Percentiles rank a stretch among this genome's conserved stretches.
Conservation (phyloP, 2,797 vertebrate genomes). For the Hipposideros larvatus region DNA sequence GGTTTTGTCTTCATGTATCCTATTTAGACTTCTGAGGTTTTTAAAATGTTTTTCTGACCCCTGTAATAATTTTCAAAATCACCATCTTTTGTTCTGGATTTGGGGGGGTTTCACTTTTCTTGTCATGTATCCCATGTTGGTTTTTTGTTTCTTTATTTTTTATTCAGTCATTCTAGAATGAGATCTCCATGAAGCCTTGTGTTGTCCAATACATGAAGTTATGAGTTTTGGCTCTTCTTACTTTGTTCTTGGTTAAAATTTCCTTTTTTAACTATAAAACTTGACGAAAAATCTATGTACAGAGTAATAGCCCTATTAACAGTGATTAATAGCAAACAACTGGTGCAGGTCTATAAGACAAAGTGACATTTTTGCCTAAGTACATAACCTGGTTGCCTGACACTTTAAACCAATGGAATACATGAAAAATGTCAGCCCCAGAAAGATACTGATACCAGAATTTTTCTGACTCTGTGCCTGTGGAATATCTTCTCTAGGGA, state of each 20-base stretch:
- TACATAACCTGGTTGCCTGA: not conserved
- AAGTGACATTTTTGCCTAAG: not conserved
- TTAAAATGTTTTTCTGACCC: not conserved
- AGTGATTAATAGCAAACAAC: not conserved
- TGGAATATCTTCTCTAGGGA: not conserved
- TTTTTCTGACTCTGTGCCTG: not conserved
- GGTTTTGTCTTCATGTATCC: not conserved
- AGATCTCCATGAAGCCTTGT: not conserved
- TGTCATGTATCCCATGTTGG: not conserved
- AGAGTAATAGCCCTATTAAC: not conserved
- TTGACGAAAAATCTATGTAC: not conserved
- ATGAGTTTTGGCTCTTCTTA: not conserved
- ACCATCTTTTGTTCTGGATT: not conserved
- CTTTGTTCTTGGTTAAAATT: slow-evolving; percentile 8
- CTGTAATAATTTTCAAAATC: slow-evolving; percentile 24
- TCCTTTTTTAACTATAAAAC: not conserved
- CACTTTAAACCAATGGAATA: not conserved
- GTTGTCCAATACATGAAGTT: not conserved
- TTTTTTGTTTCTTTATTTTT: not conserved
- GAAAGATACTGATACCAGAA: not conserved
- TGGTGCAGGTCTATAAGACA: not conserved
- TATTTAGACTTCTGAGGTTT: not conserved
- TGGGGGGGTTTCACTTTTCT: not conserved
- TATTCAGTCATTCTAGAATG: slow-evolving; percentile 10
- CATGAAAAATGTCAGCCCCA: not conserved